Evolutionary conservation across 2,797 vertebrate genomes (phyloP).

Genomic region (Pipistrellus kuhlii): DNA sequence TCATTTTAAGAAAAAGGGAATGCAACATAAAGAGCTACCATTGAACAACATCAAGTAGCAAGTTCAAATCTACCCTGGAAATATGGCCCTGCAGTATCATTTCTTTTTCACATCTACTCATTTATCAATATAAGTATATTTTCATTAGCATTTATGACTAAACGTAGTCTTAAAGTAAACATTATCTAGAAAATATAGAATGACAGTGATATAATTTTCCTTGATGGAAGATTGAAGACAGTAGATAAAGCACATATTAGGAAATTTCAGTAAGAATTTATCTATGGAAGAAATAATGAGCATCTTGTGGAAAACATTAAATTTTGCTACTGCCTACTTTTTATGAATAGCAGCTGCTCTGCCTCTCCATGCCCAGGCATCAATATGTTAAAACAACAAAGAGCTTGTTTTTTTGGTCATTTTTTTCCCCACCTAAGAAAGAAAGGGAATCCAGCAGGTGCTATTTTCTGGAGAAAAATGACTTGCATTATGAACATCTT

Average conservation of each 20-base stretch:
- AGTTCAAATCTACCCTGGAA: background rate
- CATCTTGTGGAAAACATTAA: conserved; percentile 73
- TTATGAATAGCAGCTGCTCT: conserved; percentile 79
- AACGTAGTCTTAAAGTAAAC: conserved; percentile 53
- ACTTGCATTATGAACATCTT: conserved; percentile 52
- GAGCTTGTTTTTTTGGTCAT: conserved; percentile 24
- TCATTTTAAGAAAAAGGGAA: background rate
- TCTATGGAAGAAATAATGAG: conserved; percentile 76
- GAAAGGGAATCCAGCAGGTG: conserved; percentile 57
- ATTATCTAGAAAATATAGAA: conserved; percentile 64
- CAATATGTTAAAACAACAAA: conserved; percentile 53
- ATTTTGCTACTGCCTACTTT: conserved; percentile 81
- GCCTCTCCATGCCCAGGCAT: conserved; percentile 44
- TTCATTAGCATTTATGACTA: conserved; percentile 9
- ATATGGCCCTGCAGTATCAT: background rate
- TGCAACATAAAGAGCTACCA: background rate
- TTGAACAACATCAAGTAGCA: background rate
- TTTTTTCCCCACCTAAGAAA: conserved; percentile 49
- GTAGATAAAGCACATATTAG: conserved; percentile 60
- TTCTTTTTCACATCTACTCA: background rate
- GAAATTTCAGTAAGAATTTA: conserved; percentile 63
- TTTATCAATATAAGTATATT: background rate
- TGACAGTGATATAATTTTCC: background rate
- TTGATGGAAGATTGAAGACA: conserved; percentile 36
- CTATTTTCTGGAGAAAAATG: conserved; percentile 75